Evolutionary conservation across 2,113 vertebrate genomes (phyloP), one percentile per base, ranked within the genome.

Genomic region (Procavia capensis): DNA sequence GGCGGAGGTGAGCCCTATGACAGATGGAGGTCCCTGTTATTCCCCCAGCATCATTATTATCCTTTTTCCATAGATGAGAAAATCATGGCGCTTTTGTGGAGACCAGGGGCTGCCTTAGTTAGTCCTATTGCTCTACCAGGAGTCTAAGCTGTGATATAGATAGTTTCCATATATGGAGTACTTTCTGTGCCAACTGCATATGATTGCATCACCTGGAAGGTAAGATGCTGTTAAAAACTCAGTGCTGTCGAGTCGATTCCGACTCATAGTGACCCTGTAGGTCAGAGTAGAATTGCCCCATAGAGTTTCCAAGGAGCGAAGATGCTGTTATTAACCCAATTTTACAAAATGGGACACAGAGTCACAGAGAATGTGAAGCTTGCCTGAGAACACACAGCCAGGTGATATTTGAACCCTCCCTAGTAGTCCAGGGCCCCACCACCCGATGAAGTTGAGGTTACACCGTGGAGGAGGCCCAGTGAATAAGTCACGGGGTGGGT

Each of bases 361-460:
- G 50, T 11, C 50, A 54, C 19, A 20, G 81, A 93, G 50, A 85
- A n/a, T 10, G 39, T 81, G 59, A 50, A 64, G 31, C 27, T 43
- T 84, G 75, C 72, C 75, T 43, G 85, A 79, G 78, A 76, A 34
- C 70, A 74, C 4, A 9, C 2, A 6, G 24, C 34, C 36, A 61
- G 0, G 76, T 63, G 70, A 31, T 70, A 84, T 90, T 63, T 64
- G 57, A 88, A 64, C 66, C 27, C 76, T 72, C 72, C 74, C 86
- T 75, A 43, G 79, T 39, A 80, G 90, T 85, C 43, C 39, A 68
- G 90, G 81, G 82, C 91, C 57, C 34, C n/a, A 45, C 39, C 27
- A 20, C 9, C 3, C 20, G 47, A 31, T 31, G 82, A 88, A 47
- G 84, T 85, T 39, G 54, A 64, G 31, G 25, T 50, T 31, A 3